Percentiles rank a stretch among this genome's conserved stretches.
Evolutionary conservation across 1,140 invertebrate species (phyloP).

Genomic region (Delia radicum): DNA sequence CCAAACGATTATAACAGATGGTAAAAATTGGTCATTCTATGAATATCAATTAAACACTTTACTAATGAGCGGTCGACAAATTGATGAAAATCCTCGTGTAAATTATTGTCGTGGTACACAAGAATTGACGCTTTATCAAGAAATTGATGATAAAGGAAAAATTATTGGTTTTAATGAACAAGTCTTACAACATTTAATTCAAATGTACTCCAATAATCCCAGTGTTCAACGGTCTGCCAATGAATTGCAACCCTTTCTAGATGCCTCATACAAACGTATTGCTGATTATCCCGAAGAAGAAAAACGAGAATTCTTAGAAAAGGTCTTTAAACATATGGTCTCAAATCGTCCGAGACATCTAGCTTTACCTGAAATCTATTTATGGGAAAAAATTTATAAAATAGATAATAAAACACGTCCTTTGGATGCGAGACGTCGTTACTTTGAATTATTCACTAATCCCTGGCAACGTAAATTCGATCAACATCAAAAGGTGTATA

Average conservation of each 20-base stretch:
- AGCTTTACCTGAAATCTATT: constrained; percentile 66
- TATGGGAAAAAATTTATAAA: constrained; percentile 79
- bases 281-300: constrained; percentile 69
- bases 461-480: constrained; percentile 63
- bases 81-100: constrained; percentile 65
- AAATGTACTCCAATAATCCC: constrained; percentile 74
- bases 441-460: constrained; percentile 66
- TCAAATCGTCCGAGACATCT: constrained; percentile 65
- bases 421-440: constrained; percentile 66
- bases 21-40: constrained; percentile 78
- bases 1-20: constrained; percentile 84
- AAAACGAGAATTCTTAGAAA: constrained; percentile 68
- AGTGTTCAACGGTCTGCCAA: constrained; percentile 58
- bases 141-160: constrained; percentile 66
- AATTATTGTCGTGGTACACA: constrained; percentile 83
- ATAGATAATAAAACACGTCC: constrained; percentile 66
- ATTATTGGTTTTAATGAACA: constrained; percentile 80
- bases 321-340: constrained; percentile 67
- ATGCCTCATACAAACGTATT: constrained; percentile 60
- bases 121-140: constrained; percentile 73
- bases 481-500: constrained; percentile 66
- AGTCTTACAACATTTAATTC: constrained; percentile 72
- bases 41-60: constrained; percentile 88
- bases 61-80: constrained; percentile 62
- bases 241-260: constrained; percentile 75